Evolutionary conservation across 1,140 invertebrate genomes (phyloP).

Genomic region (Chymomyza costata): DNA sequence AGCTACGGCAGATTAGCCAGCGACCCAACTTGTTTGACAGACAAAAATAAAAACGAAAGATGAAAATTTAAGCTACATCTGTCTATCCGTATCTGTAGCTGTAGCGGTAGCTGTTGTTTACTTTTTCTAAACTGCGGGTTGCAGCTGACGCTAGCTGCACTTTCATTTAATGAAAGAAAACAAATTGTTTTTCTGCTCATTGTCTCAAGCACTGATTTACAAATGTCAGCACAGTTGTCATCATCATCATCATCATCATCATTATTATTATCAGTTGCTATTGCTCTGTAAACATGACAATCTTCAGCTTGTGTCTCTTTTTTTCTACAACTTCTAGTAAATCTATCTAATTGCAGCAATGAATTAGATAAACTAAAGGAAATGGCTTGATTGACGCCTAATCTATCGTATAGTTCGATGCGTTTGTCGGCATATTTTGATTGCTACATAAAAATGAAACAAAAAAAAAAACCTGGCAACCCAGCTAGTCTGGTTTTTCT

Average conservation of each 20-base stretch:
- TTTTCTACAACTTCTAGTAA: constrained; percentile 18
- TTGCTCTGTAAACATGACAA: too few relatives aligned
- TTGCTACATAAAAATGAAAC: too few relatives aligned
- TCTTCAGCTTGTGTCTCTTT: too few relatives aligned
- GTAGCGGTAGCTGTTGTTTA: too few relatives aligned
- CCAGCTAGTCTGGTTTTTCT: too few relatives aligned
- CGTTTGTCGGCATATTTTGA: too few relatives aligned
- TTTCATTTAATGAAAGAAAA: constrained; percentile 42
- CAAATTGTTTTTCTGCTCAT: constrained; percentile 38
- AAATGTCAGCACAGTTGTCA: constrained; percentile 11
- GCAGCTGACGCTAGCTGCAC: too few relatives aligned
- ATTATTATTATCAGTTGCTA: too few relatives aligned
- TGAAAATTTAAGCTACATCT: constrained; percentile 4
- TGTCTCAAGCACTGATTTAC: constrained; percentile 42
- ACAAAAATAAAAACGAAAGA: constrained; percentile 33
- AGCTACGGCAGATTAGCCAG: constrained; percentile 41
- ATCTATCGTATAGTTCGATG: not conserved
- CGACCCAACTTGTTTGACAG: constrained; percentile 63
- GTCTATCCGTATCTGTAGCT: not conserved
- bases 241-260: constrained; percentile 11
- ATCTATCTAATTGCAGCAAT: constrained; percentile 31
- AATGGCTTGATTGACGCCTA: constrained; percentile 20
- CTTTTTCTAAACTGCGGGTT: too few relatives aligned
- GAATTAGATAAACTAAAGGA: constrained; percentile 32
- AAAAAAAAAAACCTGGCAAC: too few relatives aligned